Evolutionary conservation across 2,888 invertebrate genomes (phyloP).

Genomic region (Alloscopus bannaensis): DNA sequence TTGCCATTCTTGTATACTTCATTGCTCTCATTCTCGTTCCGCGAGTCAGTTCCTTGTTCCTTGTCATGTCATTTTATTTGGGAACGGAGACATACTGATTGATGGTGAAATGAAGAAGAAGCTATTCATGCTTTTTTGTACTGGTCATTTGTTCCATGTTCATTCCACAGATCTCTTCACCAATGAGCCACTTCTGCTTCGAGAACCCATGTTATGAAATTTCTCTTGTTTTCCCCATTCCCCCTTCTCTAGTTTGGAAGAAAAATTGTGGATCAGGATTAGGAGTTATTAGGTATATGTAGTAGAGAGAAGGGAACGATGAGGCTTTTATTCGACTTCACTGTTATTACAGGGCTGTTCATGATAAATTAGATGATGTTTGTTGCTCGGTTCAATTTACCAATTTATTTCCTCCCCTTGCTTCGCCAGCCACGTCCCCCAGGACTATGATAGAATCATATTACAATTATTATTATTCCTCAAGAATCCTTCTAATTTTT

Average conservation of each 20-base stretch:
- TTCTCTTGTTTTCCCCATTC: background rate
- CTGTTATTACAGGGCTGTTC: slow-evolving; percentile 18
- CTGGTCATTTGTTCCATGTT: slow-evolving; percentile 25
- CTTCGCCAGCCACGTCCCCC: background rate
- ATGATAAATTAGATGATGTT: slow-evolving; percentile 56
- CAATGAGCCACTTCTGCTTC: too few species aligned
- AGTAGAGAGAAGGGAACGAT: background rate
- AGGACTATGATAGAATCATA: slow-evolving; percentile 31
- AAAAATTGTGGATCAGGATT: slow-evolving; percentile 20
- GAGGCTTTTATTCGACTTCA: background rate
- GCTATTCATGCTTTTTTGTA: slow-evolving; percentile 47
- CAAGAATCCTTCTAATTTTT: slow-evolving; percentile 15
- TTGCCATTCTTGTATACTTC: slow-evolving; percentile 22
- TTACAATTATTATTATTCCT: slow-evolving; percentile 48
- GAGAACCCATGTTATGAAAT: background rate
- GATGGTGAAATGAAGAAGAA: slow-evolving; percentile 57
- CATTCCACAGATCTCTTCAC: too few species aligned
- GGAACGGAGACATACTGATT: slow-evolving; percentile 40
- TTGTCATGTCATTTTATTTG: slow-evolving; percentile 54
- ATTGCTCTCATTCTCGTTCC: slow-evolving; percentile 13
- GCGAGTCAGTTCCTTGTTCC: slow-evolving; percentile 54
- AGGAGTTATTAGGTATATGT: slow-evolving; percentile 22
- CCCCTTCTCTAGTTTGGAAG: background rate
- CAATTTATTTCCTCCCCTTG: slow-evolving; percentile 49
- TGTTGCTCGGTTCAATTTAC: slow-evolving; percentile 50